Evolutionary conservation across 2,888 invertebrate genomes (phyloP).

Genomic region (Platynereis dumerilii): DNA sequence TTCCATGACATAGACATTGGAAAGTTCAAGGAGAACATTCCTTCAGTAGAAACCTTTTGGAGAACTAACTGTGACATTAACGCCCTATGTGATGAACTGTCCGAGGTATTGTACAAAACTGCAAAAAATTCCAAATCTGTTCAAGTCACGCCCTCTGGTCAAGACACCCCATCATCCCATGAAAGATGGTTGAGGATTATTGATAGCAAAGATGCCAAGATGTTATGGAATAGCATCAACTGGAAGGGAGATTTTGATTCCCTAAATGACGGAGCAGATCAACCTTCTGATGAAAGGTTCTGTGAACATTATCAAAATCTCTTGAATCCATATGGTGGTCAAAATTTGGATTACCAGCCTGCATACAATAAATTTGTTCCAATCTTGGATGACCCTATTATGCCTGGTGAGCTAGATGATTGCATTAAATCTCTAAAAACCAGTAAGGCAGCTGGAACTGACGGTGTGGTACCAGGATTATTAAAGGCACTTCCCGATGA

Average conservation of each 20-base stretch:
- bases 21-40: background rate
- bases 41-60: background rate
- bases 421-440: background rate
- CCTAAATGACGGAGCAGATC: background rate
- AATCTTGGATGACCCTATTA: background rate
- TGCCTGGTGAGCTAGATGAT: background rate
- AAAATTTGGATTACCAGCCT: background rate
- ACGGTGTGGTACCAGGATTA: background rate
- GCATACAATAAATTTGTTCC: background rate
- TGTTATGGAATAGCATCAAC: background rate
- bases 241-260: background rate
- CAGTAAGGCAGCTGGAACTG: background rate
- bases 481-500: background rate
- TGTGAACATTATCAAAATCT: background rate
- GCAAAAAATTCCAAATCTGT: background rate
- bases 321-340: background rate
- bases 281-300: background rate
- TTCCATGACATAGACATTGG: background rate
- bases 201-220: background rate
- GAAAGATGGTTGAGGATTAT: too few species aligned
- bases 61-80: background rate
- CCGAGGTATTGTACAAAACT: background rate
- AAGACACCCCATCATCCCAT: too few species aligned
- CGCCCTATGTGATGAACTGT: background rate
- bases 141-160: too few species aligned